Evolutionary conservation across 2,797 vertebrate genomes (phyloP).

Genomic region (Enteromius viviparus): DNA sequence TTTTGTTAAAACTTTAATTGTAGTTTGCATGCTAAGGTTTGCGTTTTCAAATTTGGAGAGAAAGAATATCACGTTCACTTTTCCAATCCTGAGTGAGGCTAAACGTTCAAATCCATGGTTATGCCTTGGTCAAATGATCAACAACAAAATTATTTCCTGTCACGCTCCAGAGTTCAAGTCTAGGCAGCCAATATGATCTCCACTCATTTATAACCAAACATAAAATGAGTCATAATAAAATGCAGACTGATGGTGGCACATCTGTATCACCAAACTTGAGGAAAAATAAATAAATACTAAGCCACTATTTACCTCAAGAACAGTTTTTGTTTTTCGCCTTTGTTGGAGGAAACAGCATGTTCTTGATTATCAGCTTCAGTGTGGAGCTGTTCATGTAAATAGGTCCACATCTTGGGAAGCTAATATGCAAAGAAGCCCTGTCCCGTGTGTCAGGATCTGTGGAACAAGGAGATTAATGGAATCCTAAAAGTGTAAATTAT

Average conservation of each 20-base stretch:
- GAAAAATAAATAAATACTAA: background rate
- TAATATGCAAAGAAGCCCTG: constrained; percentile 85
- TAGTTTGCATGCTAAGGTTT: constrained; percentile 68
- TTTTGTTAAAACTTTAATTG: constrained; percentile 72
- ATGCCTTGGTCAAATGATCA: constrained; percentile 55
- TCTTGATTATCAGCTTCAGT: constrained; percentile 82
- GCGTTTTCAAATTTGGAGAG: constrained; percentile 65
- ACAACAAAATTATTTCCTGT: constrained; percentile 55
- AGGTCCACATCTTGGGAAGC: constrained; percentile 80
- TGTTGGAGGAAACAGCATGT: constrained; percentile 65
- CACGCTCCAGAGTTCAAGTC: constrained; percentile 52
- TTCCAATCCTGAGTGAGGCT: constrained; percentile 33
- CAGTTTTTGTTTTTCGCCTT: constrained; percentile 26
- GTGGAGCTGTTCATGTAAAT: constrained; percentile 84
- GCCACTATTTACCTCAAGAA: constrained; percentile 14
- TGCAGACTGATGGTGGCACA: constrained; percentile 46
- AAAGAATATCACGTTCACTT: constrained; percentile 40
- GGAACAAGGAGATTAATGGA: constrained; percentile 82
- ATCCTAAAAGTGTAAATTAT: constrained; percentile 88
- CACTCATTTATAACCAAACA: constrained; percentile 50
- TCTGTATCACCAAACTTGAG: constrained; percentile 30
- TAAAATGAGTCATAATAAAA: constrained; percentile 54
- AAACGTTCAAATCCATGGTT: constrained; percentile 32
- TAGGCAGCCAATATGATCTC: constrained; percentile 47
- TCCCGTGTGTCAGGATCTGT: constrained; percentile 81